Evolutionary conservation across 2,797 vertebrate genomes (phyloP).

Genomic region (Gobionotothen gibberifrons): DNA sequence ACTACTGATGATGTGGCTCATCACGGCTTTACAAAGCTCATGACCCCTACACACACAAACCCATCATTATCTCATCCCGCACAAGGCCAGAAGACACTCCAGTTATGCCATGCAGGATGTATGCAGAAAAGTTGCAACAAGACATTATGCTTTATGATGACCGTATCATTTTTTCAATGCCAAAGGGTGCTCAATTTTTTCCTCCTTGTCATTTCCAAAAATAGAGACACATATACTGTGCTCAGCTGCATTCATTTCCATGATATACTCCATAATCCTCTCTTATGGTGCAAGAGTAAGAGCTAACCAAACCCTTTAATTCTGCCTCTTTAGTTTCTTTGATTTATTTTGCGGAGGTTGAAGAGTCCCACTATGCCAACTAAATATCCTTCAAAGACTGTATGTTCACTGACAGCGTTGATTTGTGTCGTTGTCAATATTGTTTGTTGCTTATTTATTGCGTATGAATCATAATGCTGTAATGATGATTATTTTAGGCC

Average conservation of each 20-base stretch:
- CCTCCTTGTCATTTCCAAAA: conserved; percentile 52
- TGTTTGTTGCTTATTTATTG: conserved; percentile 71
- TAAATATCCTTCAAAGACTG: conserved; percentile 65
- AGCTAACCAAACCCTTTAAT: conserved; percentile 85
- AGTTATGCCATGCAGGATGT: conserved; percentile 57
- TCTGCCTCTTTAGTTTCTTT: conserved; percentile 70
- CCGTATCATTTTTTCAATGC: conserved; percentile 70
- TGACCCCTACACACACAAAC: conserved; percentile 64
- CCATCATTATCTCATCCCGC: conserved; percentile 53
- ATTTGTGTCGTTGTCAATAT: conserved; percentile 76
- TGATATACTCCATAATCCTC: conserved; percentile 58
- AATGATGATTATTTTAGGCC: conserved; percentile 58
- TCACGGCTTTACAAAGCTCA: conserved; percentile 87
- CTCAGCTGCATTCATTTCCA: conserved; percentile 63
- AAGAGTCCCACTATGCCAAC: conserved; percentile 75
- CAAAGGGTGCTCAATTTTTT: conserved; percentile 78
- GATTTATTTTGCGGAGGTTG: conserved; percentile 48
- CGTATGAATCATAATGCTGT: conserved; percentile 69
- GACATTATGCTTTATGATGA: conserved; percentile 36
- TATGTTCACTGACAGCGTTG: conserved; percentile 78
- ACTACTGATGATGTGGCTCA: conserved; percentile 91
- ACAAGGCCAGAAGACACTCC: conserved; percentile 43
- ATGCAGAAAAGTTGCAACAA: conserved; percentile 58
- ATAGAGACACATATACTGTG: conserved; percentile 63
- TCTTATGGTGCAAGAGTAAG: conserved; percentile 80